phyloP scores from a whole-genome alignment of 2,888 invertebrate genomes.

The Apamea epomidion region DNA sequence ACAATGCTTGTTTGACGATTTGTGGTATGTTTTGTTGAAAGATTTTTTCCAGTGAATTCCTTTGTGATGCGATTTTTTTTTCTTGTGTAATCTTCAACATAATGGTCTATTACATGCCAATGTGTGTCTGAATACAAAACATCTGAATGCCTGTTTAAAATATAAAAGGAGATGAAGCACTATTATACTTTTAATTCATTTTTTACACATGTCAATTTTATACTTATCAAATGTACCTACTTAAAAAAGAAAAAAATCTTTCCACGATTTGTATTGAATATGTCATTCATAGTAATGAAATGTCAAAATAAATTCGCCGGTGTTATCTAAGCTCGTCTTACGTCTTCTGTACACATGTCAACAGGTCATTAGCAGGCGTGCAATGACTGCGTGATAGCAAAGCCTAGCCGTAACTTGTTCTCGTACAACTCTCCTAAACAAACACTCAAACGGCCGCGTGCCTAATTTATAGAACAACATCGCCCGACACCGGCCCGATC shows the following conservation, averaged over 20 bases:
- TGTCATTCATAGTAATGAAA: not conserved
- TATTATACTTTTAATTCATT: slow-evolving; percentile 1
- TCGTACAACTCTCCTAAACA: slow-evolving; percentile 76
- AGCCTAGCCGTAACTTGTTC: slow-evolving; percentile 68
- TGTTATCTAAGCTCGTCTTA: slow-evolving; percentile 21
- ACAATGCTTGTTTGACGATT: slow-evolving; percentile 59
- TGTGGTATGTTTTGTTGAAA: slow-evolving; percentile 60
- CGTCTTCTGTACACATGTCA: slow-evolving; percentile 62
- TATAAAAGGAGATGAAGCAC: slow-evolving; percentile 4
- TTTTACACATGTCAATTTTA: slow-evolving; percentile 5
- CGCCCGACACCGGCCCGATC: slow-evolving; percentile 75
- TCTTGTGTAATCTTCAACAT: slow-evolving; percentile 30
- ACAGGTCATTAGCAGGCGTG: slow-evolving; percentile 65
- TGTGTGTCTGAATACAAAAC: slow-evolving; percentile 30
- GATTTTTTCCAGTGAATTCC: slow-evolving; percentile 56
- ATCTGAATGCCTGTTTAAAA: slow-evolving; percentile 9
- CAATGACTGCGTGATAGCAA: slow-evolving; percentile 59
- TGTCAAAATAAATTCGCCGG: slow-evolving; percentile 32
- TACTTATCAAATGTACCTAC: not conserved
- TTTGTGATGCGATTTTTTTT: slow-evolving; percentile 36
- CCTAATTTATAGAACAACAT: slow-evolving; percentile 83
- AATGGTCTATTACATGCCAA: slow-evolving; percentile 45
- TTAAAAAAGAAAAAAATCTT: not conserved
- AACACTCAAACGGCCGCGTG: slow-evolving; percentile 80
- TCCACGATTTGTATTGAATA: not conserved